Conservation (phyloP, 1,140 invertebrate species). For the Nasonia giraulti region DNA sequence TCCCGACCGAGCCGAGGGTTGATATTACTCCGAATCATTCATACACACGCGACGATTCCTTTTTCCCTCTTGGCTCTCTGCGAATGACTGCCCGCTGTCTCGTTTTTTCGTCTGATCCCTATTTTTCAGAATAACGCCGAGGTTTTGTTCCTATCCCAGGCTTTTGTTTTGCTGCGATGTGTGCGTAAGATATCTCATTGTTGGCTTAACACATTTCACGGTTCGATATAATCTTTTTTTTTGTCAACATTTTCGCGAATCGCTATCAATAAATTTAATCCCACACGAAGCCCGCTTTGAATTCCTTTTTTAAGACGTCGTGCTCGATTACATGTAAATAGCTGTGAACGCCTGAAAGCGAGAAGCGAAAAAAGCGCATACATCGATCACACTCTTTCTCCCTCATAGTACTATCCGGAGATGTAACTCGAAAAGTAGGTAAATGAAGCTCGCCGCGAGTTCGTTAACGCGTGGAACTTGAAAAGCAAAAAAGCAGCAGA, state of each 20-base stretch:
- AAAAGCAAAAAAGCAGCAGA: background rate
- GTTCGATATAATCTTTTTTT: background rate
- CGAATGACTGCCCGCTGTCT: slow-evolving; percentile 17
- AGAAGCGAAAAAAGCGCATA: background rate
- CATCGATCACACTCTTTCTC: background rate
- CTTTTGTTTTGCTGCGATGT: background rate
- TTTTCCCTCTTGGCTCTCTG: slow-evolving; percentile 29
- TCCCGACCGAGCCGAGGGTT: slow-evolving; percentile 63
- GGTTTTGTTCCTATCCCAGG: background rate
- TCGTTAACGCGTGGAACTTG: background rate
- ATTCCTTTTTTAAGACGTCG: background rate
- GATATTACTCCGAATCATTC: slow-evolving; percentile 74
- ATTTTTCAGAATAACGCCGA: slow-evolving; percentile 7
- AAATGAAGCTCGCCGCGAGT: background rate
- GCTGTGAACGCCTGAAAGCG: background rate
- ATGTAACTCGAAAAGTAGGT: slow-evolving; percentile 12
- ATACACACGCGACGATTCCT: slow-evolving; percentile 64
- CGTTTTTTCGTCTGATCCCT: slow-evolving; percentile 27
- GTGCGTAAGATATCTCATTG: too few species aligned
- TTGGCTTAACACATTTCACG: too few species aligned
- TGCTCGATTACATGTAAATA: background rate
- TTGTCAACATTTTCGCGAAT: too few species aligned
- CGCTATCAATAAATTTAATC: too few species aligned
- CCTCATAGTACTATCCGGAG: background rate
- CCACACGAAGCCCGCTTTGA: too few species aligned